Conservation (phyloP, 1,140 invertebrate species). For the Drosophila triauraria region DNA sequence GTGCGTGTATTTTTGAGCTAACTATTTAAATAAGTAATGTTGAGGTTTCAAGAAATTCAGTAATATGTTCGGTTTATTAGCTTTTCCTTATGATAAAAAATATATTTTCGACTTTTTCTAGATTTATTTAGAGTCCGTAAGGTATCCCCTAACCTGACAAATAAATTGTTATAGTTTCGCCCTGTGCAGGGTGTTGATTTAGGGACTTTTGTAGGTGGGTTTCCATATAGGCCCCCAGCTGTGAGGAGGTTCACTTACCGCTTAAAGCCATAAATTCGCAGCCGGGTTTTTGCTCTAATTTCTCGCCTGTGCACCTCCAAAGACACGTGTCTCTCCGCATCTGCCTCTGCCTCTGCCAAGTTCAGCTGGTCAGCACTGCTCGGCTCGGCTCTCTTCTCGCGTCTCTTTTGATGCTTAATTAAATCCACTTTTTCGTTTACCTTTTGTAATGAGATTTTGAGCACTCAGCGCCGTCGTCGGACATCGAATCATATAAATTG, state of each 20-base stretch:
- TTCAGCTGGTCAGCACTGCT: neutral
- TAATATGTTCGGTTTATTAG: accelerated
- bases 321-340: slow-evolving; percentile 47
- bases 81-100: neutral
- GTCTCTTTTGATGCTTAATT: slow-evolving; percentile 77
- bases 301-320: slow-evolving; percentile 57
- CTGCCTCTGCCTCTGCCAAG: slow-evolving; percentile 28
- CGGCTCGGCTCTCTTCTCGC: slow-evolving; percentile 21
- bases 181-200: slow-evolving; percentile 26
- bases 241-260: slow-evolving; percentile 31
- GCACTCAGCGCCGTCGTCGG: slow-evolving; percentile 53
- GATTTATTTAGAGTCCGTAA: too few species aligned
- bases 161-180: neutral
- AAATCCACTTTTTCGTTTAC: slow-evolving; percentile 75
- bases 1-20: too few species aligned
- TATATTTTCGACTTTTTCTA: too few species aligned
- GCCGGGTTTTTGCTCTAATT: slow-evolving; percentile 61
- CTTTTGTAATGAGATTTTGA: slow-evolving; percentile 80
- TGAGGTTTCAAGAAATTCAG: neutral
- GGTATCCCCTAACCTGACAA: neutral
- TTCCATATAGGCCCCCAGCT: slow-evolving; percentile 15
- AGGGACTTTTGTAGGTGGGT: slow-evolving; percentile 2
- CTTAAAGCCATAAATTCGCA: slow-evolving; percentile 42
- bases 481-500: slow-evolving; percentile 76
- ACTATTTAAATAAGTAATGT: too few species aligned